Evolutionary conservation across 2,888 invertebrate genomes (phyloP).

Genomic region (Chymomyza procnemis): DNA sequence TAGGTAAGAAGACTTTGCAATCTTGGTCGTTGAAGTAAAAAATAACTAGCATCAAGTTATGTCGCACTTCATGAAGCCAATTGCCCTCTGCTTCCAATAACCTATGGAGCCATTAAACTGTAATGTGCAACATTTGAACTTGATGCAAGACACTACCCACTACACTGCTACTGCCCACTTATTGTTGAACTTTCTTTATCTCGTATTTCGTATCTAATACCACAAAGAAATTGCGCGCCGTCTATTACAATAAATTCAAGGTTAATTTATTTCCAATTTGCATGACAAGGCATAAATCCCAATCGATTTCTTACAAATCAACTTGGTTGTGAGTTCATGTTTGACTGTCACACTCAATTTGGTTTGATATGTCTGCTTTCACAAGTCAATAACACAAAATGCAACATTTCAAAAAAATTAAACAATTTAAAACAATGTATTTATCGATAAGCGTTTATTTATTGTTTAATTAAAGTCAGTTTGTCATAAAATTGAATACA

Average conservation of each 20-base stretch:
- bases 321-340: background rate
- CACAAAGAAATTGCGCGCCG: background rate
- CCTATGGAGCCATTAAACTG: no score
- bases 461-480: background rate
- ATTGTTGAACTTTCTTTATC: no score
- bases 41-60: no score
- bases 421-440: background rate
- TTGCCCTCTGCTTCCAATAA: no score
- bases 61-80: no score
- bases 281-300: background rate
- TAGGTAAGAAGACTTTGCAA: no score
- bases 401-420: background rate
- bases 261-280: background rate
- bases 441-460: background rate
- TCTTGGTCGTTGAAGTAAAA: no score
- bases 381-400: background rate
- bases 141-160: no score
- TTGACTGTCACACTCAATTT: background rate
- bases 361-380: background rate
- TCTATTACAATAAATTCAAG: background rate
- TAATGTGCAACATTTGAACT: no score
- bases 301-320: background rate
- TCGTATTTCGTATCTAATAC: no score
- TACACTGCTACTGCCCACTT: no score
- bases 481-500: background rate